Evolutionary conservation across 2,113 vertebrate species (phyloP).

Genomic region (Cynocephalus volans): DNA sequence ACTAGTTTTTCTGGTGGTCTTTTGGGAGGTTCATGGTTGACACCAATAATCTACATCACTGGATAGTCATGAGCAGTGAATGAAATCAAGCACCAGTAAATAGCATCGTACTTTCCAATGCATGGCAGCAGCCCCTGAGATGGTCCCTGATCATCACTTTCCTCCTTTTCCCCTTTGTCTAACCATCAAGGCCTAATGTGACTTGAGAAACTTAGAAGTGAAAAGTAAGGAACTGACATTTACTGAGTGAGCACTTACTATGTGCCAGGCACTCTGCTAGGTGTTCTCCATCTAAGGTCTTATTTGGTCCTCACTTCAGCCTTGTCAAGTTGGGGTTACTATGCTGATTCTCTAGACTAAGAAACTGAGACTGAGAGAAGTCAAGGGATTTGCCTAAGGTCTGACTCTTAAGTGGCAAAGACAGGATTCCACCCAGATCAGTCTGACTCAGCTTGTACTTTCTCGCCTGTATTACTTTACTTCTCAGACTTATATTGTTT

Average conservation of each 20-base stretch:
- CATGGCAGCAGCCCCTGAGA: background rate
- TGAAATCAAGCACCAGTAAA: background rate
- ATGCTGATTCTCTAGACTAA: background rate
- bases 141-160: background rate
- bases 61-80: background rate
- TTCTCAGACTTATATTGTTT: background rate
- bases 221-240: background rate
- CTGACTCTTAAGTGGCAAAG: background rate
- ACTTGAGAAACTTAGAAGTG: background rate
- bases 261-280: background rate
- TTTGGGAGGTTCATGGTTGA: background rate
- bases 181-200: background rate
- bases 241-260: background rate
- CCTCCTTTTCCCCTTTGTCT: background rate
- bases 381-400: background rate
- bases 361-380: background rate
- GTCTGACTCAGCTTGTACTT: constrained; percentile 41
- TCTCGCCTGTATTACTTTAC: background rate
- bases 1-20: background rate
- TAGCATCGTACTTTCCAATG: background rate
- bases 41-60: background rate
- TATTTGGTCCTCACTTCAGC: background rate
- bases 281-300: background rate
- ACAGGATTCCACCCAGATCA: background rate
- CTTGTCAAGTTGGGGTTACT: background rate